Percentiles rank a stretch among this genome's conserved stretches.
These are phyloP conservation scores for Rhagologus leucostigma DNA, from an alignment of 2,113 vertebrate species.

Conservation along the genomic window DNA sequence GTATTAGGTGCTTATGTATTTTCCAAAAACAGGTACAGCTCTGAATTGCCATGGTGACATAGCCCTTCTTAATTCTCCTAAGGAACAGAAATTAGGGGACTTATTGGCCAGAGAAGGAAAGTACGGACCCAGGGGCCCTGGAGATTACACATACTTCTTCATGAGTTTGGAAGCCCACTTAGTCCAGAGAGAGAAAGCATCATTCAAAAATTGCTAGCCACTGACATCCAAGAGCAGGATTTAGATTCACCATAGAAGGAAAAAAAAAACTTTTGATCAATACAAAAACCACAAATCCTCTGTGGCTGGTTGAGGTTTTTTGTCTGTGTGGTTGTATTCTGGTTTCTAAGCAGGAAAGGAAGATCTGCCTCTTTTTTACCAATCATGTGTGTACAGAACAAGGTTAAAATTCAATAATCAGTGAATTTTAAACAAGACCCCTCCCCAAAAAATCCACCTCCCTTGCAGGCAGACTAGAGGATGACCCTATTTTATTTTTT, in stretches of 20 bases:
- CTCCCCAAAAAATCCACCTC: accelerated
- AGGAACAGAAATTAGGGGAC: neutral
- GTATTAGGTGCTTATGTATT: neutral
- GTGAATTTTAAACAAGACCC: neutral
- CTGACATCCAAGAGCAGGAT: neutral
- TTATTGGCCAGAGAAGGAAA: neutral
- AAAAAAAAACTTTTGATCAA: neutral
- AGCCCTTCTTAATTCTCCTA: neutral
- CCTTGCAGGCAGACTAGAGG: neutral
- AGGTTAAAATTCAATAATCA: neutral
- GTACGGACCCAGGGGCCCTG: neutral
- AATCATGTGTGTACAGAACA: neutral
- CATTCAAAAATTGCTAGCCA: neutral
- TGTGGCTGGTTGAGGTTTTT: neutral
- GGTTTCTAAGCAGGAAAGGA: neutral
- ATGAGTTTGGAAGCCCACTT: neutral
- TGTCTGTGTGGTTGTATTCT: neutral
- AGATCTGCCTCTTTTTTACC: neutral
- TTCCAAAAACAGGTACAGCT: neutral
- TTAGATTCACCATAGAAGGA: neutral
- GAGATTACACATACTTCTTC: neutral
- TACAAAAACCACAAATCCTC: neutral
- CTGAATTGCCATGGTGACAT: neutral
- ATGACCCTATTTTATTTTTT: neutral
- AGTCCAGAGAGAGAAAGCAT: neutral